Base-by-base conservation (phyloP, 1,140 invertebrate species). In the Nebria ingens region DNA sequence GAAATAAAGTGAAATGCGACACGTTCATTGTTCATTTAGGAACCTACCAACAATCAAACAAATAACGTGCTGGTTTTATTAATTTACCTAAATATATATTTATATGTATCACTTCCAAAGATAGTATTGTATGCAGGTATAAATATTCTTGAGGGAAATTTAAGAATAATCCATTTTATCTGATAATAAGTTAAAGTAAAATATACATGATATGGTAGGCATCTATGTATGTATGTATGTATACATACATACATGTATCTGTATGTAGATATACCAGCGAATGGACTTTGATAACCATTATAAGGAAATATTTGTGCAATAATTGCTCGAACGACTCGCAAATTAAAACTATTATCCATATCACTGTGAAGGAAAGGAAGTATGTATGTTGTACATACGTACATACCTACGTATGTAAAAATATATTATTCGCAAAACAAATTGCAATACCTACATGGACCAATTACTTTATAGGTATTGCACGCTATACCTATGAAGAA, bases 51-150 rank as follows among this genome's bases (percentile, higher is more conserved):
- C n/a, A n/a, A n/a, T n/a, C n/a, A n/a, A n/a, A n/a, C n/a, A 34
- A 34, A 34, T 34, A n/a, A 34, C 25, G 25, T 34, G 25, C n/a
- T n/a, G 6, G n/a, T 34, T 6, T 34, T 34, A n/a, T 34, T 34
- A 34, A 34, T 34, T 34, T 34, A 34, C 25, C 6, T 6, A 34
- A n/a, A 34, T 9, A 34, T n/a, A 9, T 9, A 34, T 34, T 6
- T 34, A 9, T 6, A 34, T 34, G n/a, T 34, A 34, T 9, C n/a
- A 34, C 6, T 34, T n/a, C n/a, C n/a, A n/a, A n/a, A n/a, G 25
- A 34, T 34, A 34, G n/a, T 34, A 34, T 34, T 34, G n/a, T 34
- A 34, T 34, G n/a, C n/a, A n/a, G n/a, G n/a, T n/a, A n/a, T n/a
- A n/a, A n/a, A n/a, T n/a, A n/a, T n/a, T n/a, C n/a, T n/a, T n/a